Percentiles rank a stretch among this genome's conserved stretches.
Conservation (phyloP, 64 coral and sea anemone species). For the Catalaphyllia jardinei region DNA sequence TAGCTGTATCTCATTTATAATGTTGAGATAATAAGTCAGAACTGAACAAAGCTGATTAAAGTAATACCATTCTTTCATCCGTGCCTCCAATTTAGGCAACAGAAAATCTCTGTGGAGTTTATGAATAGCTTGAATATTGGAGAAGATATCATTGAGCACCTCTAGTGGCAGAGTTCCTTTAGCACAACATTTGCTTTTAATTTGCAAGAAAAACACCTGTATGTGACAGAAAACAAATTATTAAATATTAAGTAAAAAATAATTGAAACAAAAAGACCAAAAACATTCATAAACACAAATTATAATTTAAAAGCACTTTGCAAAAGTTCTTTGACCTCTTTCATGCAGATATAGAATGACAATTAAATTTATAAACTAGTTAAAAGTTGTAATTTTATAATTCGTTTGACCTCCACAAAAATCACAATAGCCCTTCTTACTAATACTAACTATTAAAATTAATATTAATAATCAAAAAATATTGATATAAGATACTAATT, state of each 20-base stretch:
- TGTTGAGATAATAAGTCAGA: too few species aligned
- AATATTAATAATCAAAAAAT: too few species aligned
- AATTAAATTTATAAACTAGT: too few species aligned
- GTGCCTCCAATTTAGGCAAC: conserved; percentile 90
- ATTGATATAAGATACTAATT: too few species aligned
- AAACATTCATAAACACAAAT: not conserved
- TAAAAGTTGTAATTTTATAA: too few species aligned
- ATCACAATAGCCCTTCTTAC: too few species aligned
- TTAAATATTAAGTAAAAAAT: too few species aligned
- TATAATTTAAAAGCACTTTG: not conserved
- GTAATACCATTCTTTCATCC: conserved; percentile 89
- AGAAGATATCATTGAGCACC: conserved; percentile 84
- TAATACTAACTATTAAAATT: too few species aligned
- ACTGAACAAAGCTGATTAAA: not conserved
- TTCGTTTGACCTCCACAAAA: too few species aligned
- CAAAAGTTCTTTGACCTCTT: too few species aligned
- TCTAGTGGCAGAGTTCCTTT: conserved; percentile 70
- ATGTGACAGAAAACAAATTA: not conserved
- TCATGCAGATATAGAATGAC: too few species aligned
- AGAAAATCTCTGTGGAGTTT: conserved; percentile 91
- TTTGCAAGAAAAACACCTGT: conserved; percentile 76
- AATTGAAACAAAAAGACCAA: not conserved
- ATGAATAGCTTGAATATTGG: conserved; percentile 90
- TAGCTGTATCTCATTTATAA: too few species aligned
- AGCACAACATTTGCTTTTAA: conserved; percentile 78